Base-by-base conservation (phyloP, 2,797 vertebrate species). In the Hylomyscus alleni region DNA sequence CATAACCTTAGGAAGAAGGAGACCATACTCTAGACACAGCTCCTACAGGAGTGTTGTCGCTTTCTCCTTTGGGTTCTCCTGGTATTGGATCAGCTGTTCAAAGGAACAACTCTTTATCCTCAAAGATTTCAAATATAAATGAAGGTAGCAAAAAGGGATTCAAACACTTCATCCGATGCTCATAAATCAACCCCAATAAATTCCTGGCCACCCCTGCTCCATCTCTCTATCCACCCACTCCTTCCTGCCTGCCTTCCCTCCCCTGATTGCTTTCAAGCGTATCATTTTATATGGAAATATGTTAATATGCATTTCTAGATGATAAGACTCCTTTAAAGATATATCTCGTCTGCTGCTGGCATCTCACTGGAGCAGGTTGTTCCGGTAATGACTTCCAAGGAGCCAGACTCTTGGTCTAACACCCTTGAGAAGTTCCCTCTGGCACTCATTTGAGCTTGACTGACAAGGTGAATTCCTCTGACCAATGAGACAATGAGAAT, bases 251-350 rank as follows among this genome's bases (percentile, higher is more conserved):
- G 44, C 56, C 52, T 73, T 60, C 20, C 58, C 9, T 47, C 44
- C 17, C 5, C 67, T 14, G 0, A 47, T 93, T 75, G 58, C 89
- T 97, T 73, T 80, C 65, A 92, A 89, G 77, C 20, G 2, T 88
- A 85, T 75, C 9, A 84, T 93, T 87, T 97, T 84, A 80, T 29
- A 62, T 50, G 81, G 54, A 62, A 90, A 85, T 90, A 50, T 77
- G 52, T 82, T 96, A 93, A 34, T 73, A 84, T 34, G 26, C 47
- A 67, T 92, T 92, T 87, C 40, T 88, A 62, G 75, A 67, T 93
- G 85, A 29, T 92, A 78, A 81, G 8, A 3, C 50, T 94, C 54
- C 78, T 92, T 47, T 34, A 73, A 91, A 91, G 60, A 22, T 44
- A 58, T n/a, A 67, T 24, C 34, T 10, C 3, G 20, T 22, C 17